Conservation (phyloP, 2,888 invertebrate genomes). For the Ommatoiulus sabulosus region DNA sequence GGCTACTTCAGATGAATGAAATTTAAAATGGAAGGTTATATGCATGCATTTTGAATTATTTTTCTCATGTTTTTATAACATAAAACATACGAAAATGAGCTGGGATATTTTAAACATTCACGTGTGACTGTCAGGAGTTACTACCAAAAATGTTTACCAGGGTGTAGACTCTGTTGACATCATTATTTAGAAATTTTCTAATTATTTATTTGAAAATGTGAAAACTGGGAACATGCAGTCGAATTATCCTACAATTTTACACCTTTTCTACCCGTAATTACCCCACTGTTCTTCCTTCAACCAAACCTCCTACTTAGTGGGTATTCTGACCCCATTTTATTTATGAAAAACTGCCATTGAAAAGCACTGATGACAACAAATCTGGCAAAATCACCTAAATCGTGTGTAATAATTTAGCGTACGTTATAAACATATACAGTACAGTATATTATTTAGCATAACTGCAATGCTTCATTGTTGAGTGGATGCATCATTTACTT, state of each 20-base stretch:
- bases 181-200: background rate
- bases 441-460: too few relatives aligned
- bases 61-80: too few relatives aligned
- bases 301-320: background rate
- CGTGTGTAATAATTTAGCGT: too few relatives aligned
- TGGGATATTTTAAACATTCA: too few relatives aligned
- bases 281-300: background rate
- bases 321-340: background rate
- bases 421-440: too few relatives aligned
- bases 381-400: background rate
- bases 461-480: too few relatives aligned
- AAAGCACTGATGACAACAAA: constrained; percentile 4
- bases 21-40: too few relatives aligned
- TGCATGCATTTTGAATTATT: too few relatives aligned
- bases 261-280: background rate
- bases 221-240: background rate
- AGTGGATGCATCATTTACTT: too few relatives aligned
- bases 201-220: background rate
- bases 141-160: background rate
- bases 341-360: background rate
- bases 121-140: background rate
- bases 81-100: too few relatives aligned
- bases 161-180: background rate
- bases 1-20: too few relatives aligned
- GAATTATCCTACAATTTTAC: background rate